Percentiles rank a stretch among this genome's conserved stretches.
These are phyloP conservation scores for Pteromalus puparum DNA, from an alignment of 1,140 invertebrate species.

Conservation along the genomic window DNA sequence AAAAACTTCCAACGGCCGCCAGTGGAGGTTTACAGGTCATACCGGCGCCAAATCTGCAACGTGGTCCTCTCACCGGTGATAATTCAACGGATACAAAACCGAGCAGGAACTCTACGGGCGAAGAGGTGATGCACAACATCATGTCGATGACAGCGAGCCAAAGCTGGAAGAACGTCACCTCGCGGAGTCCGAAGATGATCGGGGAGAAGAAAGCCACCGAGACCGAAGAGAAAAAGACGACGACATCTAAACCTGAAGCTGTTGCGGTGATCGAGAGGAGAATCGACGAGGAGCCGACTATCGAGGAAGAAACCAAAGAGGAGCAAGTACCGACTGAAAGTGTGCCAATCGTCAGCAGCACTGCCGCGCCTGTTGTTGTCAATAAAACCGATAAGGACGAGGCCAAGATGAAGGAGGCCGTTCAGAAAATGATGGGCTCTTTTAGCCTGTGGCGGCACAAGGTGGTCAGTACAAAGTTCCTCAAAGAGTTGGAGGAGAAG, in stretches of 20 bases:
- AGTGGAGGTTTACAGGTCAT: not conserved
- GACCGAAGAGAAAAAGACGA: not conserved
- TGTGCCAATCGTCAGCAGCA: not conserved
- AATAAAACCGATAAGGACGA: not conserved
- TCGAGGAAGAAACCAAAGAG: constrained; percentile 27
- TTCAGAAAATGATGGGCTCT: not conserved
- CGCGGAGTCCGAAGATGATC: not conserved
- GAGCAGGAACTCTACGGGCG: not conserved
- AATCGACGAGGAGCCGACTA: not conserved
- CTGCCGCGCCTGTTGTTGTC: too few species aligned
- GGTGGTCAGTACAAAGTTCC: not conserved
- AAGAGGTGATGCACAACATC: not conserved
- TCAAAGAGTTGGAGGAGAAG: not conserved
- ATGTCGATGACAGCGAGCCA: constrained; percentile 8
- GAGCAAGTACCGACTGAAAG: not conserved
- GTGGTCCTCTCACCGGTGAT: too few species aligned
- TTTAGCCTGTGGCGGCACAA: constrained; percentile 3
- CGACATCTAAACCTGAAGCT: not conserved
- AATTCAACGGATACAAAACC: not conserved
- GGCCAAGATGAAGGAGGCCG: not conserved
- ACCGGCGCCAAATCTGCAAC: not conserved
- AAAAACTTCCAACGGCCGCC: not conserved
- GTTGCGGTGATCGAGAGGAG: not conserved
- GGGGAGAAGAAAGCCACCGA: not conserved
- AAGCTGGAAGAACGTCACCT: constrained; percentile 33